Base-by-base conservation (phyloP, 37 sponge, comb jelly and placozoan species). In the Haliclona indistincta region DNA sequence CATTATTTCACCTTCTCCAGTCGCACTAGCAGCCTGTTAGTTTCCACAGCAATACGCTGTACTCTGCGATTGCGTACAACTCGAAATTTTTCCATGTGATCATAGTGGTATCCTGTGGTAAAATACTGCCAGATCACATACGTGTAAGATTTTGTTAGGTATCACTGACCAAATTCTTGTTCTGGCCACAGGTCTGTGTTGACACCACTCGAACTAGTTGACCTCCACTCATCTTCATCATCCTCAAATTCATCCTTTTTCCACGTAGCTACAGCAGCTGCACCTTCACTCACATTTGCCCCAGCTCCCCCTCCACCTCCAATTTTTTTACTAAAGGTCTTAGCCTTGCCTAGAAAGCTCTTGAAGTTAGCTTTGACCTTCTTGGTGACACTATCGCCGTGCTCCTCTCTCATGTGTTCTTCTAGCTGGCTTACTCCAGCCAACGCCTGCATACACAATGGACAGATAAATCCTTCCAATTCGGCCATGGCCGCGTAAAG, bases 401-500 rank as follows among this genome's bases (percentile, higher is more conserved):
- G 88, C 29, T 81, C 77, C 33, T 81, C 77, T 38, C 79, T 70
- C 36, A 78, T 79, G 64, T 92, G 93, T 10, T 73, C 64, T 37
- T 84, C 80, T 36, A 92, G 67, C 43, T 76, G 80, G 1, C 52
- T 34, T 1, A 84, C 52, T 0, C 72, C 72, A 19, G 25, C 43
- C 11, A 78, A 63, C 26, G 75, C 76, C 63, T 55, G 36, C 81
- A 61, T 83, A 47, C 93, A 92, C 45, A 77, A 53, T 1, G 93
- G 88, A 37, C 93, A 92, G 23, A 92, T 70, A 39, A 86, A 86
- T 22, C 93, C 93, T 43, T 92, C 93, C 23, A 77, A 4, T 45
- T 85, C 79, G 26, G 85, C 85, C 85, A 85, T 85, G 4, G 10
- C 15, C 74, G n/a, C n/a, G n/a, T n/a, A n/a, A n/a, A n/a, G n/a